Percentiles rank a stretch among this genome's conserved stretches.
phyloP scores from a whole-genome alignment of 2,113 vertebrate genomes.

The Sus scrofa region T2T-Sscrofa CM000828.6:30997001-30997500 shows the following conservation, averaged over 20 bases:
- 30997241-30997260: neutral
- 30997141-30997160: neutral
- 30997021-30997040: neutral
- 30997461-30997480: neutral
- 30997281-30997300: neutral
- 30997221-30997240: neutral
- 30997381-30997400: neutral
- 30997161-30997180: neutral
- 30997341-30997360: conserved; percentile 8
- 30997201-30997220: neutral
- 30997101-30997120: neutral
- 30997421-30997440: no score
- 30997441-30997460: no score
- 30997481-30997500: neutral
- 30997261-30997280: neutral
- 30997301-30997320: neutral
- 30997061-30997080: neutral
- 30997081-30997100: neutral
- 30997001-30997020: neutral
- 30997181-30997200: neutral
- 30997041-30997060: neutral
- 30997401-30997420: no score
- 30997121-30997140: neutral
- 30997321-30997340: neutral
- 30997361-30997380: neutral